A percentile compares a stretch with the other conserved stretches of the same genome.
Evolutionary conservation across 2,113 vertebrate genomes (phyloP).

Genomic region (Limnothrissa miodon): DNA sequence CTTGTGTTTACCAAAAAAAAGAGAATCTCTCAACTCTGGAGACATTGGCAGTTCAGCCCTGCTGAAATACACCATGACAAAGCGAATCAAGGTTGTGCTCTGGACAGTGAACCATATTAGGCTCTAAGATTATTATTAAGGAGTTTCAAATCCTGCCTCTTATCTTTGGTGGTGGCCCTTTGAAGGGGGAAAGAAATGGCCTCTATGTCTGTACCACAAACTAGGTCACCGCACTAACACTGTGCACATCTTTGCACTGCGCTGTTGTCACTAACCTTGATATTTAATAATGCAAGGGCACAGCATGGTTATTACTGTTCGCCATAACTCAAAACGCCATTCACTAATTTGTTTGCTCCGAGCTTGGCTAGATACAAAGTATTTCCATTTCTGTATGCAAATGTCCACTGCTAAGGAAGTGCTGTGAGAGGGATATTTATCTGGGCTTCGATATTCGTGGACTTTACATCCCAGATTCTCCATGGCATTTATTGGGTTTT

Average conservation of each 20-base stretch:
- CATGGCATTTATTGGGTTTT: neutral
- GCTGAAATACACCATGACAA: conserved; percentile 7
- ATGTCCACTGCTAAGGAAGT: conserved; percentile 39
- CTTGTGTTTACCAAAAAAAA: conserved; percentile 31
- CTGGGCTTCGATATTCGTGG: conserved; percentile 33
- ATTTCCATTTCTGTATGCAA: conserved; percentile 39
- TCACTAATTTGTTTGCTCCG: conserved; percentile 18
- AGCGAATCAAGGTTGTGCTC: conserved; percentile 30
- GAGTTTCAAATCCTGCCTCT: conserved; percentile 40
- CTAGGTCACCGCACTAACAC: conserved; percentile 52
- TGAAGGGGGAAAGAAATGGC: conserved; percentile 36
- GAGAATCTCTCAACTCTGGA: neutral
- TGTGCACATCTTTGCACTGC: conserved; percentile 23
- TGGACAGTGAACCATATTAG: conserved; percentile 36
- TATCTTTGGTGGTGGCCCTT: conserved; percentile 35
- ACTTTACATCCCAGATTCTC: conserved; percentile 32
- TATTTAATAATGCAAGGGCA: conserved; percentile 48
- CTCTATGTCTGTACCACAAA: conserved; percentile 16
- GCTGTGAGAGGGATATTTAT: conserved; percentile 24
- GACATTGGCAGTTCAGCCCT: neutral
- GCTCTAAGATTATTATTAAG: conserved; percentile 40
- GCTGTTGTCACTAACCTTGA: conserved; percentile 48
- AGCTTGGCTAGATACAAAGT: conserved; percentile 36
- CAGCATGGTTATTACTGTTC: conserved; percentile 44
- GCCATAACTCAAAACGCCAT: conserved; percentile 32